Base-by-base conservation (phyloP, 2,113 vertebrate species). In the Xyliphius kryptos region DNA sequence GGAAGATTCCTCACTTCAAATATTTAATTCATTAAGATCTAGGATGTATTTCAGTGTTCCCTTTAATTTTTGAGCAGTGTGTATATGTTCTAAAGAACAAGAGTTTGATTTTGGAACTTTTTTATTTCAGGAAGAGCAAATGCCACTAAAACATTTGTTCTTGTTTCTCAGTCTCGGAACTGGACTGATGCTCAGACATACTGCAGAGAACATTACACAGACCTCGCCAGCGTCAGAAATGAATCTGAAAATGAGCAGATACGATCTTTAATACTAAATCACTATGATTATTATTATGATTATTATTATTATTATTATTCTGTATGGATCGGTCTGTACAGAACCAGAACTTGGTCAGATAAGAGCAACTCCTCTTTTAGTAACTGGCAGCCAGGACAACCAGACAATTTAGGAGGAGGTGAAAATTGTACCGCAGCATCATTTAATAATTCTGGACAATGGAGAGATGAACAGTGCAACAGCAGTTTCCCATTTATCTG, bases 151-250 rank as follows among this genome's bases (percentile, higher is more conserved):
- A 44, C 6, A 10, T 61, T 60, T 56, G 41, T 66, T 37, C 37
- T 48, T 2, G n/a, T 70, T 59, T 1, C 16, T 7, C 5, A 54
- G n/a, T 6, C 1, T 1, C 46, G 55, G 54, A 68, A 14, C 14
- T 69, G 67, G 67, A 56, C 36, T 13, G 59, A 62, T 15, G 52
- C 67, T 56, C 59, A 68, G 44, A 56, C 10, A 20, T 66, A 56
- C 56, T 70, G 68, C 62, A 41, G 68, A 66, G 15, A 61, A 6
- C 16, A 60, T 56, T 36, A 61, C 50, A 70, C 63, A 66, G 63
- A 61, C 15, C 56, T 70, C 17, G 1, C 26, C 62, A 65, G 49
- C 43, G 53, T 70, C n/a, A 66, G 68, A 7, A 70, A 60, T 9
- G 43, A 65, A 13, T 5, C 3, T 20, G 63, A 58, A 20, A 66